Evolutionary conservation across 2,797 vertebrate genomes (phyloP).

Genomic region (Spinus pinus): DNA sequence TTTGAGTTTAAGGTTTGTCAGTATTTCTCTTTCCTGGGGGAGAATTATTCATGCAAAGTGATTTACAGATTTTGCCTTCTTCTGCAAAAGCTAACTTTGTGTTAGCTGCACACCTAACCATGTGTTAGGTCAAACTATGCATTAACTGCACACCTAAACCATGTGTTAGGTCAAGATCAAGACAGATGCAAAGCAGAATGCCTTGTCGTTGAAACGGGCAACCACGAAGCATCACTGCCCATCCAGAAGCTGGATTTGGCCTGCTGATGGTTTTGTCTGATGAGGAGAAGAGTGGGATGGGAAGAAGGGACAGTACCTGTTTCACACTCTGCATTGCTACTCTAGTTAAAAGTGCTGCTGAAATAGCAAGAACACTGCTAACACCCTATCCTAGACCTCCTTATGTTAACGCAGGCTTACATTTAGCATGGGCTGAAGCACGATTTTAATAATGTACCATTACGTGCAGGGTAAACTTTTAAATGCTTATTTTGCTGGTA

Average conservation of each 20-base stretch:
- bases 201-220: background rate
- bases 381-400: background rate
- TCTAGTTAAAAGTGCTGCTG: background rate
- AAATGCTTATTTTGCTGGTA: background rate
- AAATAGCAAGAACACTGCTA: background rate
- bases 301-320: background rate
- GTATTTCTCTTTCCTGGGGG: background rate
- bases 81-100: background rate
- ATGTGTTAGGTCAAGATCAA: background rate
- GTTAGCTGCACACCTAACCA: background rate
- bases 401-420: background rate
- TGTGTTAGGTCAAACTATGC: background rate
- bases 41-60: background rate
- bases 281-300: background rate
- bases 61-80: background rate
- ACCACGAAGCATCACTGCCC: accelerated
- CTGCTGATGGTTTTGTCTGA: background rate
- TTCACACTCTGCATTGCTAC: background rate
- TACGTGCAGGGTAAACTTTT: background rate
- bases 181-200: background rate
- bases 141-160: background rate
- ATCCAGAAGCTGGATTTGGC: background rate
- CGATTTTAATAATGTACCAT: background rate
- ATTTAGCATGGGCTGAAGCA: background rate
- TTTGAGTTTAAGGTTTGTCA: accelerated